Base-by-base conservation (phyloP, 1,140 invertebrate genomes). In the Dinoponera quadriceps region DNA sequence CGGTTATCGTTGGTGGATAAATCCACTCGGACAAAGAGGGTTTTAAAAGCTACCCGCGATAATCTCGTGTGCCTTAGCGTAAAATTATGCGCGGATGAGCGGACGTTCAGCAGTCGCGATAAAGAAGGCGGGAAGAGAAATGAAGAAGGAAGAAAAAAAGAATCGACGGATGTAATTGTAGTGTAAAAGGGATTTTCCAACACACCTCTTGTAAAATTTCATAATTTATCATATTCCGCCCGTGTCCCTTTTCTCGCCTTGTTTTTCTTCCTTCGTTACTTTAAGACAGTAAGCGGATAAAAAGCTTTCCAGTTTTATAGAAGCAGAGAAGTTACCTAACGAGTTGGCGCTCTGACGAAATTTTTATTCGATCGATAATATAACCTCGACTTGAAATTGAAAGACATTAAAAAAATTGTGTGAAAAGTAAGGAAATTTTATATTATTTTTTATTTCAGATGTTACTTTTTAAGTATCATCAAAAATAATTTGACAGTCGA, bases 1-100 rank as follows among this genome's bases (percentile, higher is more conserved):
- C 13, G 18, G 5, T 73, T 75, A 84, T 59, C 20, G 14, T 48
- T 63, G 16, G 1, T 11, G 5, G 20, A 59, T 44, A 49, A 63
- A 69, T 38, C 54, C 22, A 27, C 25, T 7, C 13, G 2, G 11
- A 44, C 33, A 16, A 16, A 4, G 22, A 9, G 9, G 38, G 38
- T 44, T 3, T 44, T 3, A 11, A 44, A 44, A 33, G 7, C 33
- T 33, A 7, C 7, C 7, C 2, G 18, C 11, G 18, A 57, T 57
- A 25, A 57, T 57, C 25, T 57, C 55, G 25, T 11, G 16, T 57
- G n/a, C n/a, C n/a, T 44, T 11, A 44, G 38, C 38, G 38, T 9
- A 9, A 3, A 44, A 44, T 44, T 33, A 7, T 33, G 33, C 33
- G 4, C 7, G 38, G 11, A 7, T 33, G 33, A 2, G 4, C 7